A percentile compares a stretch with the other conserved stretches of the same genome.
These are phyloP conservation scores for Ophioninae sp. DNA, from an alignment of 2,888 invertebrate species.

Conservation along the genomic window DNA sequence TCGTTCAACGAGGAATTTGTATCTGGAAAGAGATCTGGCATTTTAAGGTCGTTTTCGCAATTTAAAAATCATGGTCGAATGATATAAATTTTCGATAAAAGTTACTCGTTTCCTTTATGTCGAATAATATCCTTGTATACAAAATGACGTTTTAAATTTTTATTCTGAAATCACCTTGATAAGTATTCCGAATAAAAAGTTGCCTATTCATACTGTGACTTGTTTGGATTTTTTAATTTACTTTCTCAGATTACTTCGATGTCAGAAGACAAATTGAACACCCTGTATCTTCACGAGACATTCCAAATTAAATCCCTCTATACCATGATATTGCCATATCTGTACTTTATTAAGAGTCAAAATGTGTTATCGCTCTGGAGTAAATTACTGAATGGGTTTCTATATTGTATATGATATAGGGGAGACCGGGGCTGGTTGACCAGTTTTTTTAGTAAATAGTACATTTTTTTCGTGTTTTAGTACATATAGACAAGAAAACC, in stretches of 20 bases:
- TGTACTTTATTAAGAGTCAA: not conserved
- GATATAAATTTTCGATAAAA: too few relatives aligned
- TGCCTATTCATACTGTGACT: not conserved
- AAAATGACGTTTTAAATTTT: too few relatives aligned
- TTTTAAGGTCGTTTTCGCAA: too few relatives aligned
- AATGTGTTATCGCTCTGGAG: not conserved
- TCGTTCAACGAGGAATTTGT: too few relatives aligned
- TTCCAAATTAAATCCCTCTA: not conserved
- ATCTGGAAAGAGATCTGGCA: too few relatives aligned
- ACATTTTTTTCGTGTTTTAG: too few relatives aligned
- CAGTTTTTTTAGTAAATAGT: too few relatives aligned
- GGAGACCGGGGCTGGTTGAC: too few relatives aligned
- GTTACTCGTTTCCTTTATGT: too few relatives aligned
- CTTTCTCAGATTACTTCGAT: not conserved
- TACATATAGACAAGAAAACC: too few relatives aligned
- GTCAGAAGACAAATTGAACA: not conserved
- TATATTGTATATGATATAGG: not conserved
- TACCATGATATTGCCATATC: not conserved
- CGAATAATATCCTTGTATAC: too few relatives aligned
- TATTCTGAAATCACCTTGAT: not conserved
- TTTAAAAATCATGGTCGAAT: too few relatives aligned
- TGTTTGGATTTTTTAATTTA: not conserved
- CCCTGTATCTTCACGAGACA: not conserved
- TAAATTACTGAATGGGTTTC: not conserved
- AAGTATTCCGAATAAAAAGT: not conserved